Evolutionary conservation across 1,140 invertebrate species (phyloP).

Genomic region (Maniola jurtina): DNA sequence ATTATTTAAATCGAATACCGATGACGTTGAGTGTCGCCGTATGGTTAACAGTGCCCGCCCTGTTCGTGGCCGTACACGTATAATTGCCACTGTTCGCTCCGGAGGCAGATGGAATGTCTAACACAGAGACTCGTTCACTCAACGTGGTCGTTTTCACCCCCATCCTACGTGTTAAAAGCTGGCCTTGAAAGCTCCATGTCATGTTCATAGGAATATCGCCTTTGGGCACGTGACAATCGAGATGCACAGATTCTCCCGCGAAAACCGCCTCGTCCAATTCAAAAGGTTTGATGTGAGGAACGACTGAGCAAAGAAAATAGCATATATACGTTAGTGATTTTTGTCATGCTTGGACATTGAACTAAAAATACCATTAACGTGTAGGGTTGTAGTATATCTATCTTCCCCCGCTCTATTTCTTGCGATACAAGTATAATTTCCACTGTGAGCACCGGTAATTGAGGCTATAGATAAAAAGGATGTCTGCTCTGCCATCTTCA

Average conservation of each 20-base stretch:
- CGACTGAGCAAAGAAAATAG: conserved; percentile 78
- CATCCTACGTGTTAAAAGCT: conserved; percentile 54
- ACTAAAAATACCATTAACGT: conserved; percentile 81
- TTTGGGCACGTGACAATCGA: conserved; percentile 81
- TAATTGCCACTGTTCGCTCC: conserved; percentile 84
- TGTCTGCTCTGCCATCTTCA: conserved; percentile 81
- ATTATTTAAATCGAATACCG: conserved; percentile 73
- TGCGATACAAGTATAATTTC: conserved; percentile 84
- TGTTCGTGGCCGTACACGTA: conserved; percentile 84
- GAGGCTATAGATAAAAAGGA: conserved; percentile 84
- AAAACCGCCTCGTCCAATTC: conserved; percentile 83
- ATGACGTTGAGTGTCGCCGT: conserved; percentile 83
- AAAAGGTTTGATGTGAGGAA: conserved; percentile 85
- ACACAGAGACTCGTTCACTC: conserved; percentile 78
- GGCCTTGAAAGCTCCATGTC: conserved; percentile 73
- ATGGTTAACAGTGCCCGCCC: conserved; percentile 82
- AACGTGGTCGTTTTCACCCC: conserved; percentile 75
- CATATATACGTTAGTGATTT: conserved; percentile 54
- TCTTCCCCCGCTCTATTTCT: conserved; percentile 83
- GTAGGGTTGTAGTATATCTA: conserved; percentile 79
- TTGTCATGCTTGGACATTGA: conserved; percentile 60
- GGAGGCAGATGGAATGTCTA: conserved; percentile 79
- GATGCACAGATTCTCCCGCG: conserved; percentile 81
- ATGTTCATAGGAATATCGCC: conserved; percentile 79
- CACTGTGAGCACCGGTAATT: conserved; percentile 81